These are phyloP conservation scores for Saguinus midas DNA, from an alignment of 2,113 vertebrate genomes.

Conservation along the genomic window DNA sequence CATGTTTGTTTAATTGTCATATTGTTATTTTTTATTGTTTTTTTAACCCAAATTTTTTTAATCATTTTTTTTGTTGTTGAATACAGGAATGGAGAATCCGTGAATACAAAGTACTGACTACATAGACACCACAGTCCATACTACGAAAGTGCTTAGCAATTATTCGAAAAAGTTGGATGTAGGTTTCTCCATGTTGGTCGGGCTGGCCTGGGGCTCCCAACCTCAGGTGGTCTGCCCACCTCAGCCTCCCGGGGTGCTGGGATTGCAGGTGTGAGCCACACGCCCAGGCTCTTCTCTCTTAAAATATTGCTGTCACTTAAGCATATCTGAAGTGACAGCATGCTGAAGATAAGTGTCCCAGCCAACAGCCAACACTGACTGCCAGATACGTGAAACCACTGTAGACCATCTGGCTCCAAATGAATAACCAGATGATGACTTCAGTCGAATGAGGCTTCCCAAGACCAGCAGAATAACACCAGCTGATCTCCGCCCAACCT, in stretches of 20 bases:
- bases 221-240: too few species aligned
- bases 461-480: background rate
- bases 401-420: background rate
- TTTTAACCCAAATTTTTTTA: background rate
- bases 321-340: background rate
- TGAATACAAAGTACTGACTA: background rate
- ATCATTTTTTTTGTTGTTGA: background rate
- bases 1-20: background rate
- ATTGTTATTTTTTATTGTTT: background rate
- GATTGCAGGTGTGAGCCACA: too few species aligned
- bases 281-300: too few species aligned
- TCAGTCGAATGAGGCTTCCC: background rate
- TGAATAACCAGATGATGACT: background rate
- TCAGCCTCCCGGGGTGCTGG: too few species aligned
- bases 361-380: background rate
- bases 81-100: background rate
- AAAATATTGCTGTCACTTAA: background rate
- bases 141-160: background rate
- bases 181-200: too few species aligned
- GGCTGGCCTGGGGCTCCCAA: too few species aligned
- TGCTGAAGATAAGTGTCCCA: background rate
- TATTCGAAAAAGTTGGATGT: background rate
- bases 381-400: background rate
- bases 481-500: background rate
- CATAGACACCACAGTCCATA: background rate